Evolutionary conservation across 2,797 vertebrate genomes (phyloP), one percentile per base, ranked within the genome.

Genomic region (Otus scops): DNA sequence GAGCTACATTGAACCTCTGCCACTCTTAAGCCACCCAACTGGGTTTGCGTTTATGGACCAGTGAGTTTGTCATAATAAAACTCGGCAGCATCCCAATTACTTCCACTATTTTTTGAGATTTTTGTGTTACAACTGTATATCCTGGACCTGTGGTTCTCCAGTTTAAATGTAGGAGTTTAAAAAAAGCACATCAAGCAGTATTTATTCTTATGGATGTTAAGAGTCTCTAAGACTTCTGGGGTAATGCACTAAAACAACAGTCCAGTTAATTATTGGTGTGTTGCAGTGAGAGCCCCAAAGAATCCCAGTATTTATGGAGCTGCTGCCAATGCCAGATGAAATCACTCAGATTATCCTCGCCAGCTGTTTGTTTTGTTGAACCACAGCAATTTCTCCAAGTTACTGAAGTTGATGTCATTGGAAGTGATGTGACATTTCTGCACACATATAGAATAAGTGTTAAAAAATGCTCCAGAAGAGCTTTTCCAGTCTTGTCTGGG

Each of bases 401-500:
- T 94, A 48, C 95, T 83, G 83, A 18, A n/a, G 81, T 71, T 96
- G 96, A 96, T 95, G 92, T 95, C 96, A 93, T 91, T 96, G 95
- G 93, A 85, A 95, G 90, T 3, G 85, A 92, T 88, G 96, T 34
- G 96, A 94, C 93, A 77, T 86, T 96, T 85, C 88, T 93, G 90
- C 95, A 89, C 41, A 13, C 81, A 27, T 94, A 92, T 89, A 95
- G 93, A 64, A 95, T 92, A 96, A 95, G 93, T 65, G 94, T 83
- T 93, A 91, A 93, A 95, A 95, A 95, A 89, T 41, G 68, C 92
- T 94, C 90, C 56, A 68, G 64, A 91, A 94, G 90, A 96, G 93
- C 88, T 95, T 97, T 96, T 94, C 96, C 96, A 95, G 94, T 68
- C 93, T 60, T 61, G 94, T 85, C 92, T 95, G 93, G 93, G 77